These are phyloP conservation scores for Heliconius eleuchia DNA, from an alignment of 1,140 invertebrate genomes.

Conservation along the genomic window DNA sequence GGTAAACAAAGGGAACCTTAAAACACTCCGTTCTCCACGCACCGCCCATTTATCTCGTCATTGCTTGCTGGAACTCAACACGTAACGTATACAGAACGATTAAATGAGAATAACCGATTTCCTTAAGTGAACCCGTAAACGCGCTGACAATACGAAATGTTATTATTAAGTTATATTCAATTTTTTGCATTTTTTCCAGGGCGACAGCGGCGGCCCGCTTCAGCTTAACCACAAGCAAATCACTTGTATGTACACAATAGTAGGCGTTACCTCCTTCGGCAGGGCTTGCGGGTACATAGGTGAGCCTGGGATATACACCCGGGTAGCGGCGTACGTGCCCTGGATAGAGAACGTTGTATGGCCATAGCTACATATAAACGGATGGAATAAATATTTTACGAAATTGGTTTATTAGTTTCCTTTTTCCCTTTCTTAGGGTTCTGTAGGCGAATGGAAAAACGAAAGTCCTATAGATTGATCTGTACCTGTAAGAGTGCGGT, in stretches of 20 bases:
- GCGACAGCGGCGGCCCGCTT: conserved; percentile 72
- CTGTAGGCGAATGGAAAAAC: too few species aligned
- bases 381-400: neutral
- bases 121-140: too few species aligned
- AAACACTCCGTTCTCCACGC: too few species aligned
- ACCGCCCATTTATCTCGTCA: too few species aligned
- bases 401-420: neutral
- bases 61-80: too few species aligned
- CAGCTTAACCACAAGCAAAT: conserved; percentile 55
- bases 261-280: conserved; percentile 86
- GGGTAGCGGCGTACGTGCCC: conserved; percentile 84
- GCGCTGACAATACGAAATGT: neutral
- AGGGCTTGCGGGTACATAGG: conserved; percentile 81
- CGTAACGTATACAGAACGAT: too few species aligned
- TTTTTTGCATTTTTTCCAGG: conserved; percentile 45
- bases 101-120: too few species aligned
- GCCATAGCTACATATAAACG: conserved; percentile 50
- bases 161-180: neutral
- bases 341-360: conserved; percentile 86
- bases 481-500: too few species aligned
- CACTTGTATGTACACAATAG: conserved; percentile 74
- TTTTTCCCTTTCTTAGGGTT: neutral
- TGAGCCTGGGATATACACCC: conserved; percentile 85
- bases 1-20: too few species aligned
- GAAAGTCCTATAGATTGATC: too few species aligned